Evolutionary conservation across 2,797 vertebrate species (phyloP), one percentile per base, ranked within the genome.

Genomic region (Anabacerthia variegaticeps): DNA sequence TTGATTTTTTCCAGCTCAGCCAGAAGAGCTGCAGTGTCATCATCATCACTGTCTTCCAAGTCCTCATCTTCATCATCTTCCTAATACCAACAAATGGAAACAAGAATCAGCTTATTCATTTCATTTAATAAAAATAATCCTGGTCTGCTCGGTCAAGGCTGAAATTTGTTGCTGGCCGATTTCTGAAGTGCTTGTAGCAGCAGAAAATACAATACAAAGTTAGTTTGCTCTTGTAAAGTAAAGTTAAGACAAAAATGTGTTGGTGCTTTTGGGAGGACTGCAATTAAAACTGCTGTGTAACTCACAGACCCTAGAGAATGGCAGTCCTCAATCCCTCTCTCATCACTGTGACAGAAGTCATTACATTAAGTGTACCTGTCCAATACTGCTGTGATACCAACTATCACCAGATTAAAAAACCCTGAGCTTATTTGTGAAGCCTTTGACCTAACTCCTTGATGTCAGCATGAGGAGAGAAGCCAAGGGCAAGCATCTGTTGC

Each of bases 1-100:
- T 99, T 99, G 76, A 99, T 99, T 94, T 99, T 99, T 89, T 99
- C 99, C n/a, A 99, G 97, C 92, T 99, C 99, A 74, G 99, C 99
- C 89, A 99, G 97, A 94, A 99, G 99, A 92, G 99, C 99, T 51
- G 99, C 99, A n/a, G 99, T 99, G 89, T 99, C 99, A 54, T 99
- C 99, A 81, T 99, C 99, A 74, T 99, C 99, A 24, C 99, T 99
- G 54, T 99, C 99, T 7, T 99, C 99, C 23, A 99, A 98, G 58
- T 99, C 99, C n/a, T 99, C 98, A 10, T 98, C 99, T 78, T 99
- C 99, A 73, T 98, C 98, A 87, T 98, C 98, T 85, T 98, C 98
- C 98, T 98, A 85, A 66, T 0, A 73, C 66, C 20, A 92, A 85
- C 12, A 81, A 49, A 87, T 1, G 2, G 24, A 91, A 93, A 49